These are phyloP conservation scores for Amphiprion ocellaris DNA, from an alignment of 2,113 vertebrate species.

Conservation along the genomic window DNA sequence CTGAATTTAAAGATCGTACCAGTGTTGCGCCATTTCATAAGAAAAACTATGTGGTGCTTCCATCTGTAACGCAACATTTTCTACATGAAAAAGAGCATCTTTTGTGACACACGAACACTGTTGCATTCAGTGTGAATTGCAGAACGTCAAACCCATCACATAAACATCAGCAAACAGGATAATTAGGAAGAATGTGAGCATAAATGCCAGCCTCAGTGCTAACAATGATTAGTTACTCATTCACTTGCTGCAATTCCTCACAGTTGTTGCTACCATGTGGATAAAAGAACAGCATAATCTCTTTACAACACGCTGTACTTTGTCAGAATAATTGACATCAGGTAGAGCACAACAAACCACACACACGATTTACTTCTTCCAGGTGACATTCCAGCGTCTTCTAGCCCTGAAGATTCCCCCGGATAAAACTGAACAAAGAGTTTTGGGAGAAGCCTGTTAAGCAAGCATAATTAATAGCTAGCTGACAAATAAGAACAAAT, in stretches of 20 bases:
- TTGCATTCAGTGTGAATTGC: conserved; percentile 24
- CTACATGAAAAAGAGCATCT: too few relatives aligned
- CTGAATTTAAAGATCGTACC: too few relatives aligned
- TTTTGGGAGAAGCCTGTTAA: not conserved
- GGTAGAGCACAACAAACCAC: too few relatives aligned
- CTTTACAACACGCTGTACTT: not conserved
- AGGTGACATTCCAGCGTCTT: too few relatives aligned
- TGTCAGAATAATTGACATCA: not conserved
- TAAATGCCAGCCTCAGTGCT: not conserved
- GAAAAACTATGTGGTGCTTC: too few relatives aligned
- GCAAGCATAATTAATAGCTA: not conserved
- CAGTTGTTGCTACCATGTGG: not conserved
- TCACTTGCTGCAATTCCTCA: not conserved
- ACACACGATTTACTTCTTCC: too few relatives aligned
- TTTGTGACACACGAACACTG: not conserved
- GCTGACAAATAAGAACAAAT: not conserved
- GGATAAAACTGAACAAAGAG: too few relatives aligned
- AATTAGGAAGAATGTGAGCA: conserved; percentile 14
- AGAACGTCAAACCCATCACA: conserved; percentile 22
- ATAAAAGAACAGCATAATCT: not conserved
- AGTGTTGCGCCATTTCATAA: too few relatives aligned
- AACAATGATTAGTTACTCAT: conserved; percentile 5
- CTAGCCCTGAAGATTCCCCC: too few relatives aligned
- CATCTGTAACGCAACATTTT: too few relatives aligned
- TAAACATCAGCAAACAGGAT: conserved; percentile 24